Conservation (phyloP, 2,888 invertebrate species). For the Agelastica alni region DNA sequence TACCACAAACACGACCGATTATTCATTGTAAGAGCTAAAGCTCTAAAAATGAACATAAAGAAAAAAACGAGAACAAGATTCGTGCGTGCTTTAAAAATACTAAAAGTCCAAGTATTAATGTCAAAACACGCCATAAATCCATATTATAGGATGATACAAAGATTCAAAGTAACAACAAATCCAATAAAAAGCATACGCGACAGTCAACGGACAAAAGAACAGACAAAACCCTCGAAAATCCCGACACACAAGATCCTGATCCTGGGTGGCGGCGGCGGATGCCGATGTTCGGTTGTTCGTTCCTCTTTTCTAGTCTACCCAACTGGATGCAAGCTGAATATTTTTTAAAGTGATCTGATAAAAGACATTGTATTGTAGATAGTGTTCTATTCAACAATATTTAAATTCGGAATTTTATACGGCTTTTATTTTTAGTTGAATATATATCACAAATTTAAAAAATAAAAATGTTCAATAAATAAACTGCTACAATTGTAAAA, state of each 20-base stretch:
- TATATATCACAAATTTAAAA: too few relatives aligned
- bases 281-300: conserved; percentile 8
- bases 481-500: too few relatives aligned
- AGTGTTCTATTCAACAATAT: too few relatives aligned
- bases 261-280: conserved; percentile 31
- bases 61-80: conserved; percentile 2
- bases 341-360: too few relatives aligned
- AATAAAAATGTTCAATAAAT: too few relatives aligned
- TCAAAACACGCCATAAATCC: conserved; percentile 55
- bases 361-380: too few relatives aligned
- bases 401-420: too few relatives aligned
- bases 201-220: conserved; percentile 11
- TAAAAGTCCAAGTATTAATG: conserved; percentile 50
- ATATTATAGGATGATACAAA: conserved; percentile 51
- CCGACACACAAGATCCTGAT: conserved; percentile 24
- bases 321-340: background rate
- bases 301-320: background rate
- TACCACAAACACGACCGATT: background rate
- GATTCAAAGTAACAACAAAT: conserved; percentile 45
- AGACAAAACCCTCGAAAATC: conserved; percentile 15
- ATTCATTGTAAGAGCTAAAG: conserved; percentile 1
- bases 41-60: background rate
- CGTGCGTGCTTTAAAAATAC: conserved; percentile 25
- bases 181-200: conserved; percentile 8
- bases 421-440: too few relatives aligned